Evolutionary conservation across 2,888 invertebrate species (phyloP), one percentile per base, ranked within the genome.

Genomic region (Alloplasta piceator): DNA sequence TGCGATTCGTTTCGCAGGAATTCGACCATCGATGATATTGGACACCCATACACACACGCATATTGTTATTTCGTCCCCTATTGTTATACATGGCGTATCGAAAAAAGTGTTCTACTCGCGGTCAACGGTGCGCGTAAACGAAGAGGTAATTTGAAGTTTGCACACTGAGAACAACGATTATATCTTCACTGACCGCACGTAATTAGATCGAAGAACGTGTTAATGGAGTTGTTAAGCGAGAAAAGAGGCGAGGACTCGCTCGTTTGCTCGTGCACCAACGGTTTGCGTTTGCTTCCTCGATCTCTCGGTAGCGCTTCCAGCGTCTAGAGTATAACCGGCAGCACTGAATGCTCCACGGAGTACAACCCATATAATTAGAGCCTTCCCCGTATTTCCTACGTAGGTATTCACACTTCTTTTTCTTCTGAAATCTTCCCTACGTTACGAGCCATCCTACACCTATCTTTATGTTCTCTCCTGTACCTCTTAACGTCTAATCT

Each of bases 161-260:
- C 67, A 50, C 38, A 70, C 48, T 61, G 70, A 58, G 73, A 78
- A 73, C 63, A 78, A 82, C 82, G 80, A 84, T 84, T 83, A 71
- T 82, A 78, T 83, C 78, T 82, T 72, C 41, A 72, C 80, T 75
- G 83, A 81, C 82, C 79, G 74, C 78, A 70, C 73, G 79, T 83
- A 84, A 84, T 84, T 82, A 83, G 83, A 84, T 83, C 83, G 79
- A 76, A 72, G 71, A 78, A 81, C 82, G 83, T 81, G 80, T 82
- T 83, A 81, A 83, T 84, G 77, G 82, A 82, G 83, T 80, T 79
- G 83, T 83, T 82, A 83, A 73, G 71, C 68, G 79, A 73, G 83
- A 77, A 81, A 78, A 80, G 71, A 78, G 75, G 80, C 78, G 78
- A 78, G 74, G 73, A 78, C 74, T 70, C 64, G 70, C 81, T 74